Evolutionary conservation across 2,888 invertebrate species (phyloP).

Genomic region (Eupithecia abbreviata): DNA sequence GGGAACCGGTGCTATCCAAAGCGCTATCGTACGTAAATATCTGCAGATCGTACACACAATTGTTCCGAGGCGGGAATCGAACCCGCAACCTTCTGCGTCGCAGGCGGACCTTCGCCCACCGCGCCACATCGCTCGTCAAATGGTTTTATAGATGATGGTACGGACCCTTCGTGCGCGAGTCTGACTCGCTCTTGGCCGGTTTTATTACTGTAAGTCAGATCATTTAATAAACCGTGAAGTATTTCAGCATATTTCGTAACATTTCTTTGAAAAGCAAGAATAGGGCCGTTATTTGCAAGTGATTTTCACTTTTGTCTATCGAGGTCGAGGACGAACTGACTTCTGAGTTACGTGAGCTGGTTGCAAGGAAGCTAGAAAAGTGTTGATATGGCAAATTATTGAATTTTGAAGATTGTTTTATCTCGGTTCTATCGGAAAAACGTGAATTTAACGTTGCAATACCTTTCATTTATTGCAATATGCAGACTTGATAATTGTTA

Average conservation of each 20-base stretch:
- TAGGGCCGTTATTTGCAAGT: conserved; percentile 54
- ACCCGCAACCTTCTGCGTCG: too few relatives aligned
- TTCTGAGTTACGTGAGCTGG: conserved; percentile 58
- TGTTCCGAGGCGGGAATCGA: too few relatives aligned
- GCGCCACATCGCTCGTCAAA: too few relatives aligned
- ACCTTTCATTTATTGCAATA: neutral
- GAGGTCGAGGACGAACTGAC: conserved; percentile 73
- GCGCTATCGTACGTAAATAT: too few relatives aligned
- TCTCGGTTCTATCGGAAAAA: neutral
- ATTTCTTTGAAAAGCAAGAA: conserved; percentile 50
- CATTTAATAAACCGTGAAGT: conserved; percentile 20
- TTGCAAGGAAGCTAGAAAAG: conserved; percentile 38
- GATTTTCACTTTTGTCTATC: conserved; percentile 75
- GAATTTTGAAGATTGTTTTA: neutral
- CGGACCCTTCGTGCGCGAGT: too few relatives aligned
- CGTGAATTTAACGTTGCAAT: neutral
- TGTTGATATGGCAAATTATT: conserved; percentile 41
- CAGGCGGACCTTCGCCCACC: too few relatives aligned
- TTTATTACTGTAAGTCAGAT: neutral
- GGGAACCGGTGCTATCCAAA: too few relatives aligned
- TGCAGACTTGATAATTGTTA: neutral
- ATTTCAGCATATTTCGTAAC: conserved; percentile 49
- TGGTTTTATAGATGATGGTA: too few relatives aligned
- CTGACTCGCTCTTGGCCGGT: too few relatives aligned
- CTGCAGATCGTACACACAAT: too few relatives aligned